Conservation (phyloP, 2,113 vertebrate species). For the Raja brachyura region DNA sequence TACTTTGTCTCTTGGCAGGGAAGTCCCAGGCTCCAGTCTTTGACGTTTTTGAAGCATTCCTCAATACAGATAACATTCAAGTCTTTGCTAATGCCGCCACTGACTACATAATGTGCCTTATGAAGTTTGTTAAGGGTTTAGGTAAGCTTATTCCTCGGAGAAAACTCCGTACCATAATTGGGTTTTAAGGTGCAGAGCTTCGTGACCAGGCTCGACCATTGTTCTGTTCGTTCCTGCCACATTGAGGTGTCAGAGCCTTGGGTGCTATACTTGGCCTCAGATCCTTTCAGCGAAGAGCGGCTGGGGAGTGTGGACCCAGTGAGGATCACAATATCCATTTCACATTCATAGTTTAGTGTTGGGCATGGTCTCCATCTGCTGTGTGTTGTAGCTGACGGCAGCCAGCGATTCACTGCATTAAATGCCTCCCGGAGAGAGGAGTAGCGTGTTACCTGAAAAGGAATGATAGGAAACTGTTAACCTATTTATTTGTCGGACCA, state of each 20-base stretch:
- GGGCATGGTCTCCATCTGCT: not conserved
- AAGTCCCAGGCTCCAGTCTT: slow-evolving; percentile 91
- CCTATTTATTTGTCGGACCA: not conserved
- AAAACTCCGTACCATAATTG: not conserved
- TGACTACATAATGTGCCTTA: slow-evolving; percentile 98
- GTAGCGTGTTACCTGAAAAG: not conserved
- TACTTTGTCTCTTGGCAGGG: slow-evolving; percentile 55
- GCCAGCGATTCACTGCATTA: not conserved
- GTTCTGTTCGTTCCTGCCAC: not conserved
- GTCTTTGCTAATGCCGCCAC: slow-evolving; percentile 95
- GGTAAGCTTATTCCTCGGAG: slow-evolving; percentile 59
- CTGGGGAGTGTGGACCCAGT: not conserved
- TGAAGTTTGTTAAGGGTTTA: slow-evolving; percentile 97
- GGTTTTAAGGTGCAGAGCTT: not conserved
- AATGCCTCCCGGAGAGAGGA: not conserved
- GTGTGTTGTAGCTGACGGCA: not conserved
- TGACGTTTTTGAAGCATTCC: slow-evolving; percentile 95
- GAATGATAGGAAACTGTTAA: not conserved
- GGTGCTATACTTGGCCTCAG: not conserved
- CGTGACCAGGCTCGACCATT: not conserved
- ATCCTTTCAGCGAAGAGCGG: not conserved
- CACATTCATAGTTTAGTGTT: not conserved
- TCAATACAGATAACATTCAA: slow-evolving; percentile 95
- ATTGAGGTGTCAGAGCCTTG: not conserved
- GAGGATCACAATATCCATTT: not conserved